Percentiles rank a stretch among this genome's conserved stretches.
These are phyloP conservation scores for Botia kubotai DNA, from an alignment of 2,797 vertebrate species.

Conservation along the genomic window DNA sequence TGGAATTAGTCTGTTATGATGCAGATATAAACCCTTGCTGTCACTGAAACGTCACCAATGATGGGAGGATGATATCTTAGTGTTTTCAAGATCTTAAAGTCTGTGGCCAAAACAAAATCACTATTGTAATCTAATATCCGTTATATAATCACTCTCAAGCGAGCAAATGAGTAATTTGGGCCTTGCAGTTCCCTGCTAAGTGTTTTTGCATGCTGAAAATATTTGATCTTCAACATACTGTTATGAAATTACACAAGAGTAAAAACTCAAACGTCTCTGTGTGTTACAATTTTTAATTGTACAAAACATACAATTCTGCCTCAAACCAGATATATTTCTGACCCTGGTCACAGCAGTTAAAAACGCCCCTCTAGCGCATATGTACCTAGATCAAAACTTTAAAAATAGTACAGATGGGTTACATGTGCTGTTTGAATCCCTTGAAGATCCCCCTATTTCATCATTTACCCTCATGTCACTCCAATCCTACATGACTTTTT, in stretches of 20 bases:
- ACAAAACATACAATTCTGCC: no score
- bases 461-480: no score
- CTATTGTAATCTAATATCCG: neutral
- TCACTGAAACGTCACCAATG: no score
- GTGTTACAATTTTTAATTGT: neutral
- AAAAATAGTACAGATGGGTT: neutral
- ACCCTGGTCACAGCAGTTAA: no score
- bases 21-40: neutral
- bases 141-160: no score
- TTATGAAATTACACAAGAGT: conserved; percentile 15
- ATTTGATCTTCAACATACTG: conserved; percentile 5
- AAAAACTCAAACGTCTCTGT: neutral
- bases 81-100: neutral
- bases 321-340: no score
- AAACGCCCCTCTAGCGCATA: neutral
- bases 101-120: neutral
- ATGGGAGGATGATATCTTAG: no score
- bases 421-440: neutral
- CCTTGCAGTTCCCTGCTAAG: neutral
- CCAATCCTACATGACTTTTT: no score
- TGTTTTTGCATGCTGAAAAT: neutral
- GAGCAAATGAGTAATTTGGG: neutral
- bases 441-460: no score
- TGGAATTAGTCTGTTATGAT: neutral
- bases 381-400: neutral